Percentiles rank a stretch among this genome's conserved stretches.
phyloP scores from a whole-genome alignment of 1,140 invertebrate genomes.

The Myzus persicae region DNA sequence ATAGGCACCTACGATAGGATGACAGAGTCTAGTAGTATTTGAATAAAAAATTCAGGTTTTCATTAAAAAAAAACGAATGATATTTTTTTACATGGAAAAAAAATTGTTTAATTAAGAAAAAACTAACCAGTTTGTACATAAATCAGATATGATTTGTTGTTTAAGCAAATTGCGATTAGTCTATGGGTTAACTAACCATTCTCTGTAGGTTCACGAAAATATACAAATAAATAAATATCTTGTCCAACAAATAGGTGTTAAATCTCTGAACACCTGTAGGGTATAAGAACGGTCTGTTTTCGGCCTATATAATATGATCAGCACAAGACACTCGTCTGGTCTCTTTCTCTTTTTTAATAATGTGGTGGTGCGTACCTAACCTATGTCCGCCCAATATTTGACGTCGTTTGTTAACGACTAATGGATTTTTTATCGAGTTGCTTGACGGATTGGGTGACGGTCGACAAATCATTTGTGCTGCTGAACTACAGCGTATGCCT shows the following conservation, averaged over 20 bases:
- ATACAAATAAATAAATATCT: background rate
- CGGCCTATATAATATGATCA: background rate
- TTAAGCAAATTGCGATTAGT: background rate
- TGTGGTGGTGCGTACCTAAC: background rate
- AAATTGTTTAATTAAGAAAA: background rate
- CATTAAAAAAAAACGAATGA: too few species aligned
- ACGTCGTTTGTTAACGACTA: background rate
- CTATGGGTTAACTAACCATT: too few species aligned
- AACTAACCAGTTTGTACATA: background rate
- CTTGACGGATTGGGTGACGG: background rate
- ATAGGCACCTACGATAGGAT: too few species aligned
- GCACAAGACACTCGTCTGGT: background rate
- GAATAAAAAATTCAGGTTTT: too few species aligned
- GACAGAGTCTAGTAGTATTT: too few species aligned
- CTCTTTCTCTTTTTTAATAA: background rate
- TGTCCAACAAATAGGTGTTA: background rate
- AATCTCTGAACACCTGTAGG: background rate
- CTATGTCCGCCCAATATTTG: background rate
- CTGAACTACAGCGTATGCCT: background rate
- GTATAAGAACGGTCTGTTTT: background rate
- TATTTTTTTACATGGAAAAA: background rate
- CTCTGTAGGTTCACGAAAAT: too few species aligned
- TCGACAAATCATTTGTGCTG: slow-evolving; percentile 5
- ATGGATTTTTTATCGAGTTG: background rate
- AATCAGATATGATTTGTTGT: background rate